Evolutionary conservation across 2,797 vertebrate species (phyloP).

Genomic region (Percopsis omiscomaycus): DNA sequence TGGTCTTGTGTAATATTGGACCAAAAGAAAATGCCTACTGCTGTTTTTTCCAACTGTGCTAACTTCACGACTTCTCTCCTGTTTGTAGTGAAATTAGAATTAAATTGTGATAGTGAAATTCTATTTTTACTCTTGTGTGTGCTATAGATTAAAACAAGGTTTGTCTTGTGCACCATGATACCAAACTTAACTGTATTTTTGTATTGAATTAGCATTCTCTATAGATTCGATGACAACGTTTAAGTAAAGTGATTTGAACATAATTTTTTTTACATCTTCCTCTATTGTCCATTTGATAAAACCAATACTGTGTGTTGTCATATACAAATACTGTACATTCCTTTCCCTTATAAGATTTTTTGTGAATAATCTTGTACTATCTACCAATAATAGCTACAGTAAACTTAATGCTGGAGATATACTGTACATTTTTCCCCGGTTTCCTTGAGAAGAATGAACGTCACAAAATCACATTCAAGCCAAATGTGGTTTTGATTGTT

Average conservation of each 20-base stretch:
- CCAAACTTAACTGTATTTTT: slow-evolving; percentile 79
- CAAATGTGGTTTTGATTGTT: too few relatives aligned
- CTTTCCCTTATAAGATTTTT: too few relatives aligned
- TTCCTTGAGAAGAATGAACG: too few relatives aligned
- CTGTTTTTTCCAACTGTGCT: slow-evolving; percentile 25
- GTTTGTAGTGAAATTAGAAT: slow-evolving; percentile 12
- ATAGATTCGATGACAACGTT: slow-evolving; percentile 67
- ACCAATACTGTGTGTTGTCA: background rate
- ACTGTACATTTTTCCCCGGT: too few relatives aligned
- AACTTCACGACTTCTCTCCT: slow-evolving; percentile 3
- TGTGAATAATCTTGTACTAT: too few relatives aligned
- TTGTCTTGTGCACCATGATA: slow-evolving; percentile 35
- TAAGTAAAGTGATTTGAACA: slow-evolving; percentile 69
- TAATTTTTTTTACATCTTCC: slow-evolving; percentile 16
- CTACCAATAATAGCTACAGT: too few relatives aligned
- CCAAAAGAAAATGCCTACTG: slow-evolving; percentile 14
- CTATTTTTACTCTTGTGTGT: slow-evolving; percentile 20
- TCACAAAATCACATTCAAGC: too few relatives aligned
- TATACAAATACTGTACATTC: too few relatives aligned
- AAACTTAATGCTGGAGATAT: too few relatives aligned
- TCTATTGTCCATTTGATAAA: slow-evolving; percentile 36
- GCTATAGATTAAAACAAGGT: slow-evolving; percentile 22
- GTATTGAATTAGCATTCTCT: slow-evolving; percentile 79
- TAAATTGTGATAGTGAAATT: slow-evolving; percentile 1
- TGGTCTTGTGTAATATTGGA: slow-evolving; percentile 28